These are phyloP conservation scores for Philotrypesis tridentata DNA, from an alignment of 1,140 invertebrate genomes.

Conservation along the genomic window DNA sequence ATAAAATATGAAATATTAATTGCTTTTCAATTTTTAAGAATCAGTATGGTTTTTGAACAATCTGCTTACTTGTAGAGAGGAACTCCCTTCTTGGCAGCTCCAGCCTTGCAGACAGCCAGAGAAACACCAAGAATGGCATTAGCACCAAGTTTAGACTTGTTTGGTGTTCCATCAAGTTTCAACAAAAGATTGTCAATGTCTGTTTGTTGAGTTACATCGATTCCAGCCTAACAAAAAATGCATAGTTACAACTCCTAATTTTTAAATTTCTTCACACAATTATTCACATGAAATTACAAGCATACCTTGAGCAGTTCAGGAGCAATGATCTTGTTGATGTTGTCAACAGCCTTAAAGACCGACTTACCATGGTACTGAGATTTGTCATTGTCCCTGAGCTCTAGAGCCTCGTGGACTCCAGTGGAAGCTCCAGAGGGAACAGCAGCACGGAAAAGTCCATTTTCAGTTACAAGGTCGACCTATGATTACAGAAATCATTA, in stretches of 20 bases:
- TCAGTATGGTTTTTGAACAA: neutral
- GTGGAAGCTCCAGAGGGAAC: slow-evolving; percentile 99
- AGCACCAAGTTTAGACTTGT: slow-evolving; percentile 96
- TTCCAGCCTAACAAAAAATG: slow-evolving; percentile 68
- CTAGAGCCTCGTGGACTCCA: slow-evolving; percentile 97
- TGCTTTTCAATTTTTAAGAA: slow-evolving; percentile 20
- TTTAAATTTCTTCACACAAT: neutral
- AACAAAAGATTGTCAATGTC: slow-evolving; percentile 96
- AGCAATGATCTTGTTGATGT: slow-evolving; percentile 91
- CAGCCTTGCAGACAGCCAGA: slow-evolving; percentile 96
- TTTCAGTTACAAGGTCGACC: slow-evolving; percentile 79
- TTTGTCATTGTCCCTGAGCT: slow-evolving; percentile 95
- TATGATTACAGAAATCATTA: slow-evolving; percentile 60
- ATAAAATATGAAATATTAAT: slow-evolving; percentile 40
- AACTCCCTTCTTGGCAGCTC: slow-evolving; percentile 93
- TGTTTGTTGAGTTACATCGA: slow-evolving; percentile 93
- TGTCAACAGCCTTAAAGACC: slow-evolving; percentile 93
- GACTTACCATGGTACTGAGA: slow-evolving; percentile 95
- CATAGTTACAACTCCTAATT: neutral
- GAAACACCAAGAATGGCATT: slow-evolving; percentile 99
- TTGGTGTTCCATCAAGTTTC: slow-evolving; percentile 95
- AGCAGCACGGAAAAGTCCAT: slow-evolving; percentile 94
- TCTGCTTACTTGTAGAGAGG: slow-evolving; percentile 83
- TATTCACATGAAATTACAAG: slow-evolving; percentile 20
- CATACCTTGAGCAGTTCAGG: slow-evolving; percentile 88